Evolutionary conservation across 2,797 vertebrate species (phyloP), one percentile per base, ranked within the genome.

Genomic region (Gymnocypris eckloni): DNA sequence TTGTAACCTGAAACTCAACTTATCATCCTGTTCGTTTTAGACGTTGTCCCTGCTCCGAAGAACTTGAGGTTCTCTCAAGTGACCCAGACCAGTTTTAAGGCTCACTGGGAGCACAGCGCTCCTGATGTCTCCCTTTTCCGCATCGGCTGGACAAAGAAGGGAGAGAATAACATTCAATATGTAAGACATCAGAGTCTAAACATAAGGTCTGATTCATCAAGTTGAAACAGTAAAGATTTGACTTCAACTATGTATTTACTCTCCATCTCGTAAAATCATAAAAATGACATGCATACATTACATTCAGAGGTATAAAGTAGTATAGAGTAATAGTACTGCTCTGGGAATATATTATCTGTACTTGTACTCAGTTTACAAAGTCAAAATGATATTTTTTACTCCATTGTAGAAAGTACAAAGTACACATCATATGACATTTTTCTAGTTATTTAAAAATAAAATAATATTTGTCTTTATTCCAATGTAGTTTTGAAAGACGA

Each of bases 81-180:
- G 10, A 96, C 96, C 7, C 94, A 95, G 0, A 97, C 96, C 80
- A 98, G 97, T 92, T 99, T 99, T 91, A 94, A 95, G 91, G 97
- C 95, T 16, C 95, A 94, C 43, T 99, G 98, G 98, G 97, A 99
- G 8, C 97, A 99, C 0, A 97, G 97, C 59, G 98, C 98, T 71
- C 93, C 97, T 25, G 98, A 99, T 76, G 97, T 99, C 4, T 96
- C 97, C 84, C 93, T 99, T 0, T 99, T 99, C 66, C 97, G 98
- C 90, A 95, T 99, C 75, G 96, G 94, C 54, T 99, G 97, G 98
- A 91, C 89, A 1, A 97, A 96, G 88, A 93, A 91, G 70, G 97
- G 96, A 90, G 96, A 94, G 0, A 1, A 1, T 0, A 94, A 95
- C 89, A 88, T 78, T 67, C 83, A 92, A 94, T 91, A 93, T 18